Percentiles rank a stretch among this genome's conserved stretches.
Evolutionary conservation across 1,140 invertebrate genomes (phyloP).

Genomic region (Ips typographus): DNA sequence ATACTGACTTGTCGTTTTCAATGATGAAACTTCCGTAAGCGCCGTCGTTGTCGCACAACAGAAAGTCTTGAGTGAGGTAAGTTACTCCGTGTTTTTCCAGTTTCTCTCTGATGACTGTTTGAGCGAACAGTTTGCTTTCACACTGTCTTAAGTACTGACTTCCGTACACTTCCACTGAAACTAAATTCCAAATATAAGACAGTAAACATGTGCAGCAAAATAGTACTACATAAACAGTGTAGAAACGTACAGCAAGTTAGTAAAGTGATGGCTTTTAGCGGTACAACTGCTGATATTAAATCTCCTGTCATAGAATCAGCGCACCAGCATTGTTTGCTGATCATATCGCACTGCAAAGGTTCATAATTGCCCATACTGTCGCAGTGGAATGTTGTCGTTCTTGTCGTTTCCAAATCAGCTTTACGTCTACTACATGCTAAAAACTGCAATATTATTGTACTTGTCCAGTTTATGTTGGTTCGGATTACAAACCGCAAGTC

Average conservation of each 20-base stretch:
- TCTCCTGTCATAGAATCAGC: constrained; percentile 57
- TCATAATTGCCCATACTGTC: constrained; percentile 61
- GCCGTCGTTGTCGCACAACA: constrained; percentile 62
- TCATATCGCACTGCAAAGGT: constrained; percentile 61
- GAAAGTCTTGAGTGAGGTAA: constrained; percentile 51
- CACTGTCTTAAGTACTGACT: constrained; percentile 60
- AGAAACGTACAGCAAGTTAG: constrained; percentile 60
- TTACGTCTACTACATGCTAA: constrained; percentile 59
- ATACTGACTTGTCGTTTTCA: constrained; percentile 18
- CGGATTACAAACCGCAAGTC: constrained; percentile 32
- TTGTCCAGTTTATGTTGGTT: not conserved
- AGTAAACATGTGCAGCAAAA: constrained; percentile 49
- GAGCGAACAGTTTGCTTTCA: constrained; percentile 58
- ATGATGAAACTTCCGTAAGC: constrained; percentile 59
- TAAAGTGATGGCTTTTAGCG: constrained; percentile 53
- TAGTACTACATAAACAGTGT: no score
- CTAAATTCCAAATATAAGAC: constrained; percentile 42
- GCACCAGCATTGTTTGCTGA: constrained; percentile 60
- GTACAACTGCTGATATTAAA: constrained; percentile 54
- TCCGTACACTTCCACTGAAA: constrained; percentile 44
- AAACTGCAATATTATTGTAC: constrained; percentile 47
- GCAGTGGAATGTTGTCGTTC: constrained; percentile 59
- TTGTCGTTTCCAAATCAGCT: constrained; percentile 52
- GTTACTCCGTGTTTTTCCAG: constrained; percentile 56
- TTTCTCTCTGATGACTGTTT: constrained; percentile 53